Evolutionary conservation across 2,888 invertebrate species (phyloP).

Genomic region (Sceliomorpha sp.): DNA sequence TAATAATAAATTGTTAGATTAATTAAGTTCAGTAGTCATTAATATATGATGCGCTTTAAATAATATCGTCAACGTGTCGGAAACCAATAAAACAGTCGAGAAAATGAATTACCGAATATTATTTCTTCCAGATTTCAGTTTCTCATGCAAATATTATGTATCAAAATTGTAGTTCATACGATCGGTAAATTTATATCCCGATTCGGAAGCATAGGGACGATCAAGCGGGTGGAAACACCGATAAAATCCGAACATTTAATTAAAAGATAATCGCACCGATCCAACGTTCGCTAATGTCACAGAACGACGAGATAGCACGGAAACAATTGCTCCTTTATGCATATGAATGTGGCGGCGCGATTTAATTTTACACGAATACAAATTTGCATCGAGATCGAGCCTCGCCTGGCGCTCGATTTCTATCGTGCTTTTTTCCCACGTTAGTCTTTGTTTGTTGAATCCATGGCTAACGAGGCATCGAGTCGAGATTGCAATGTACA

Average conservation of each 20-base stretch:
- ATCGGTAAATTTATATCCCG: constrained; percentile 17
- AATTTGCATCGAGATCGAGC: constrained; percentile 68
- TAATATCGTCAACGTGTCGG: too few species aligned
- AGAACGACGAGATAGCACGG: constrained; percentile 65
- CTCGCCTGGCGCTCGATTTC: constrained; percentile 43
- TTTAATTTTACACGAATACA: constrained; percentile 76
- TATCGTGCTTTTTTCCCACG: constrained; percentile 50
- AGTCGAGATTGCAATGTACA: constrained; percentile 39
- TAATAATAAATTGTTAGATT: too few species aligned
- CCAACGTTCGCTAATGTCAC: constrained; percentile 70
- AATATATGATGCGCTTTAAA: too few species aligned
- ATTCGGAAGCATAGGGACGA: constrained; percentile 8
- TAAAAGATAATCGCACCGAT: constrained; percentile 78
- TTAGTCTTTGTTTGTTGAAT: constrained; percentile 51
- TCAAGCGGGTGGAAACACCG: constrained; percentile 51
- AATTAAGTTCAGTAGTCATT: too few species aligned
- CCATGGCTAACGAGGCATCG: constrained; percentile 49
- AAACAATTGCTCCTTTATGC: constrained; percentile 75
- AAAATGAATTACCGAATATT: too few species aligned
- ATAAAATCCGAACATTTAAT: constrained; percentile 78
- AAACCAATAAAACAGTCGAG: too few species aligned
- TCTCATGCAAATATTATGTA: constrained; percentile 9
- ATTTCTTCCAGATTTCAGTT: too few species aligned
- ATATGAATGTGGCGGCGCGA: constrained; percentile 69
- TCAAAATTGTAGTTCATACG: constrained; percentile 21